Evolutionary conservation across 2,888 invertebrate genomes (phyloP), one percentile per base, ranked within the genome.

Genomic region (Brenthis daphne): DNA sequence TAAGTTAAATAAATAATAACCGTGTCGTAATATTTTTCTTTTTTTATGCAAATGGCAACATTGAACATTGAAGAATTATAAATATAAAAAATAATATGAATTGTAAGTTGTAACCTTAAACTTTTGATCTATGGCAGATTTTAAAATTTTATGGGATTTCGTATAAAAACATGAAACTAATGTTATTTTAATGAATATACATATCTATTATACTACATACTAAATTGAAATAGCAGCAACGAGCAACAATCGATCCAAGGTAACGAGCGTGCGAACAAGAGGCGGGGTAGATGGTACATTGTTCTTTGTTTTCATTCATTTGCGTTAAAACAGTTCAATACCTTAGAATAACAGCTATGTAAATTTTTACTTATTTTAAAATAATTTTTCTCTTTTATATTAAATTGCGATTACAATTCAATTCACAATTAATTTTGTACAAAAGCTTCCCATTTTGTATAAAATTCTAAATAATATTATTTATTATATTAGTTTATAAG

Each of bases 181-280:
- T 43, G 11, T 43, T 43, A 43, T 11, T 43, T 43, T 43, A 43
- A 50, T n/a, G 29, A 60, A 50, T 48, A 43, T 8, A 24, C 37
- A 65, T 48, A 24, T 48, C 47, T 16, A 64, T 55, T 56, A 64
- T 51, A 57, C 29, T 53, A 24, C 33, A 58, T 14, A 48, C 33
- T 50, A 56, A 69, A 65, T 55, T 65, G 65, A 60, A 69, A 61
- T 65, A 29, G 50, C 37, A 61, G 50, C 57, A 65, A 64, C 70
- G 70, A 61, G 43, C 57, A 65, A 64, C 70, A 72, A 72, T 71
- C 71, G 77, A 75, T 73, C 78, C 79, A 78, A 77, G 75, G 75
- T 75, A 79, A 81, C 80, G 80, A 80, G 56, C 82, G 81, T 85
- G 85, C 74, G 84, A 86, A 84, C 74, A 76, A 74, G 79, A 69